phyloP scores from a whole-genome alignment of 2,888 invertebrate species.

The Gonocerus acuteangulatus region DNA sequence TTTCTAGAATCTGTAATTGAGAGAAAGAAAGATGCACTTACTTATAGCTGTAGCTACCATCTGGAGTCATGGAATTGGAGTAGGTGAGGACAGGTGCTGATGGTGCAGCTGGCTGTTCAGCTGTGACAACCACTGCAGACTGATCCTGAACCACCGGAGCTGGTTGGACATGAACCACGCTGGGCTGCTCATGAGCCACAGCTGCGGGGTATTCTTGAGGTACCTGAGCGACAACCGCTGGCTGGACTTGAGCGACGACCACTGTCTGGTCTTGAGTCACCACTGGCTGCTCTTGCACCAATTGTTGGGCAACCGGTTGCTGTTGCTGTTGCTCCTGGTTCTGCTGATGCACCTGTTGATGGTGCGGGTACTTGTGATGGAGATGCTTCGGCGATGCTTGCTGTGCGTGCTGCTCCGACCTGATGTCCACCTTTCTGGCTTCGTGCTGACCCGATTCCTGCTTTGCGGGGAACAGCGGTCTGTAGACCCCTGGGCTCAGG shows the following conservation, averaged over 20 bases:
- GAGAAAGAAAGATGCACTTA: too few relatives aligned
- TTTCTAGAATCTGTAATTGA: too few relatives aligned
- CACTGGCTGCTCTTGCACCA: not conserved
- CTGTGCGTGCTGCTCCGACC: not conserved
- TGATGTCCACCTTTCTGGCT: not conserved
- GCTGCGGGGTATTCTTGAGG: too few relatives aligned
- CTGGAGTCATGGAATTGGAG: conserved; percentile 35
- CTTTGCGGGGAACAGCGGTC: conserved; percentile 16
- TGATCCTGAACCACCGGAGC: not conserved
- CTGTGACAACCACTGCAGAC: not conserved
- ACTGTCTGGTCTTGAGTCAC: not conserved
- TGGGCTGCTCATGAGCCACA: too few relatives aligned
- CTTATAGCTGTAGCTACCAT: conserved; percentile 38
- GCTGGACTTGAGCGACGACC: not conserved
- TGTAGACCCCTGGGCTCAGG: conserved; percentile 17
- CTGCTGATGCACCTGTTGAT: not conserved
- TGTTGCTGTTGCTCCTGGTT: not conserved
- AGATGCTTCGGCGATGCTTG: not conserved
- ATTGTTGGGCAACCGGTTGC: not conserved
- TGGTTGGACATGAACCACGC: too few relatives aligned
- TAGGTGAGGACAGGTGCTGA: conserved; percentile 30
- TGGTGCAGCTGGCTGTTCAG: conserved; percentile 15
- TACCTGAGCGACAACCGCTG: too few relatives aligned
- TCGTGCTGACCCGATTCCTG: not conserved
- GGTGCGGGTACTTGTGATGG: not conserved